Percentiles rank a stretch among this genome's conserved stretches.
Evolutionary conservation across 2,888 invertebrate genomes (phyloP).

Genomic region (Gonocerus acuteangulatus): DNA sequence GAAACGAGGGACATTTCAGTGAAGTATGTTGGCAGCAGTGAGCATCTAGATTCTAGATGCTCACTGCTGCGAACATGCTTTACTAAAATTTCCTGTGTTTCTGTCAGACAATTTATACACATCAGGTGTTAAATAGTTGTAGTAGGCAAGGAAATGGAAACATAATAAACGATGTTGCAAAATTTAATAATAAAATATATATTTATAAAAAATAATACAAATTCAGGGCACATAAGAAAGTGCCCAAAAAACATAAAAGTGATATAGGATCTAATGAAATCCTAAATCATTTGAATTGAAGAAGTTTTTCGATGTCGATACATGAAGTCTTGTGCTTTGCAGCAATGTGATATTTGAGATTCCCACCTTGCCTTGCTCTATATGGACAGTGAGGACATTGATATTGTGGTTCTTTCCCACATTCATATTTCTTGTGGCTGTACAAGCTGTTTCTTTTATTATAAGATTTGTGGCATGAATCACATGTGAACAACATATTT

Average conservation of each 20-base stretch:
- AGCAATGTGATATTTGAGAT: slow-evolving; percentile 38
- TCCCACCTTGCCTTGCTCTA: slow-evolving; percentile 46
- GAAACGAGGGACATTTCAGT: too few species aligned
- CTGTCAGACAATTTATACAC: too few species aligned
- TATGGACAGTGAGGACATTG: slow-evolving; percentile 45
- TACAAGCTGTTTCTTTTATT: slow-evolving; percentile 12
- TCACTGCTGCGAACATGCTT: too few species aligned
- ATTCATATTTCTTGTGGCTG: slow-evolving; percentile 42
- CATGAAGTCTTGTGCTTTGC: slow-evolving; percentile 20
- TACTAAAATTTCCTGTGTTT: too few species aligned
- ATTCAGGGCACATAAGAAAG: too few species aligned
- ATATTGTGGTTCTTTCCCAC: slow-evolving; percentile 47
- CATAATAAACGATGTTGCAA: too few species aligned
- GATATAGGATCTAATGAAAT: background rate
- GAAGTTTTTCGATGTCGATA: background rate
- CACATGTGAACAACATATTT: background rate
- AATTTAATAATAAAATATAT: too few species aligned
- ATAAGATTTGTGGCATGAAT: background rate
- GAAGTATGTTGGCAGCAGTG: too few species aligned
- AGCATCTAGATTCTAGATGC: too few species aligned
- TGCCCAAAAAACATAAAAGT: background rate
- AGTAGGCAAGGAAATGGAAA: too few species aligned
- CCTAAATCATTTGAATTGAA: background rate
- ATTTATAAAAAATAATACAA: too few species aligned
- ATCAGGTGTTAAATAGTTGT: too few species aligned